phyloP scores from a whole-genome alignment of 2,888 invertebrate species.

The Tachina grossa region DNA sequence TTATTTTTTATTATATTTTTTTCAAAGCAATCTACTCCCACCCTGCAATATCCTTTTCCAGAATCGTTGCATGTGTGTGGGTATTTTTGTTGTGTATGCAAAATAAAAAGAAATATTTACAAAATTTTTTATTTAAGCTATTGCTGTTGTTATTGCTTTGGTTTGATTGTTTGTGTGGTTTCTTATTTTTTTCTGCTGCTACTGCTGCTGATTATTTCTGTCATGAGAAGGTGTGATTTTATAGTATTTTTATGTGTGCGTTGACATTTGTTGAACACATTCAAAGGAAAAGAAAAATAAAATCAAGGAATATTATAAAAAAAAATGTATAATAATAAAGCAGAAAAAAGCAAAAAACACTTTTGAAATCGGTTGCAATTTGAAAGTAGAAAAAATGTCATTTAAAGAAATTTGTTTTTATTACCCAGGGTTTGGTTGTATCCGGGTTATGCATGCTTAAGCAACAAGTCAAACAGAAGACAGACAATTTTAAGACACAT shows the following conservation, averaged over 20 bases:
- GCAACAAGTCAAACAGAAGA: constrained; percentile 55
- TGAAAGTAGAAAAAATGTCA: constrained; percentile 42
- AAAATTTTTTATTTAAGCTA: constrained; percentile 48
- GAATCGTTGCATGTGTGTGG: not conserved
- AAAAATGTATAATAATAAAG: not conserved
- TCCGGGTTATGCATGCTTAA: not conserved
- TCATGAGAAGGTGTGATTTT: constrained; percentile 80
- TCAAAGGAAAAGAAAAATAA: not conserved
- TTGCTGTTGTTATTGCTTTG: constrained; percentile 39
- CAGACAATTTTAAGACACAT: not conserved
- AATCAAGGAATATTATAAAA: constrained; percentile 10
- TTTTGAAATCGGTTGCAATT: constrained; percentile 59
- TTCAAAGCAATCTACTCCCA: not conserved
- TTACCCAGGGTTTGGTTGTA: not conserved
- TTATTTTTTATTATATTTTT: constrained; percentile 49
- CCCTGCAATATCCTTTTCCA: not conserved
- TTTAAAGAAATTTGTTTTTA: constrained; percentile 65
- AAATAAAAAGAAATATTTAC: constrained; percentile 70
- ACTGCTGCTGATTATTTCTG: constrained; percentile 77
- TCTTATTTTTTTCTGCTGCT: constrained; percentile 23
- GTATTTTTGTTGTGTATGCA: constrained; percentile 77
- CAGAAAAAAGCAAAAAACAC: not conserved
- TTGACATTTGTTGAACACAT: constrained; percentile 73
- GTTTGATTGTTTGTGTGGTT: constrained; percentile 40
- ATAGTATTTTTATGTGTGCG: constrained; percentile 79